Percentiles rank a stretch among this genome's conserved stretches.
Evolutionary conservation across 2,888 invertebrate genomes (phyloP).

Genomic region (Homarus gammarus): DNA sequence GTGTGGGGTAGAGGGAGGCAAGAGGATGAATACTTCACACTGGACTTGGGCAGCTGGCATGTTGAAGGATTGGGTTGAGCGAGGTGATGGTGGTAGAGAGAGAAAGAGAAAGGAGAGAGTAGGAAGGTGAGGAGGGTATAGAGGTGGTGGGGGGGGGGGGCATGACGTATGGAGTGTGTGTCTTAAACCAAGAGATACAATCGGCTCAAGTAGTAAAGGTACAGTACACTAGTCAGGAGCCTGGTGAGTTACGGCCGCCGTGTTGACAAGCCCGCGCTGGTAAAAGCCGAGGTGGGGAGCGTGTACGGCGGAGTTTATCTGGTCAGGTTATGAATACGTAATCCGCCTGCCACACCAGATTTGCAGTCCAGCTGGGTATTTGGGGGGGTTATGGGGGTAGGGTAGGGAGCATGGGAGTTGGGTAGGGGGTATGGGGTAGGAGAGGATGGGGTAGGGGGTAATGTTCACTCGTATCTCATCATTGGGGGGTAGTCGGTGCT

Average conservation of each 20-base stretch:
- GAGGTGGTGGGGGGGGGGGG: background rate
- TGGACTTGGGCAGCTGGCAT: background rate
- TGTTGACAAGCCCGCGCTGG: background rate
- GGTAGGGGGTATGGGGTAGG: no score
- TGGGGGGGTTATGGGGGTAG: no score
- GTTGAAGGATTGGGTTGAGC: no score
- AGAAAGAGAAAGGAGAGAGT: no score
- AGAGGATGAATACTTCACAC: background rate
- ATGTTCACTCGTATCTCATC: conserved; percentile 1
- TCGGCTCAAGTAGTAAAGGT: no score
- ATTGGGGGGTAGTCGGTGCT: background rate
- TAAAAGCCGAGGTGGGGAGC: background rate
- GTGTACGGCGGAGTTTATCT: background rate
- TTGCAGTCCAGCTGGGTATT: conserved; percentile 6
- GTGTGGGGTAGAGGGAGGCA: no score
- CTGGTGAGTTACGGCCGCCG: background rate
- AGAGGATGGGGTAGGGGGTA: no score
- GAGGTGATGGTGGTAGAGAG: no score
- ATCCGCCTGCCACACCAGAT: background rate
- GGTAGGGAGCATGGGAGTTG: no score
- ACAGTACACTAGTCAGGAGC: no score
- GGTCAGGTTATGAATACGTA: background rate
- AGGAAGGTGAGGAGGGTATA: background rate
- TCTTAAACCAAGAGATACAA: no score
- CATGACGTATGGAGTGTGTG: background rate